Conservation (phyloP, 1,140 invertebrate species). For the Diuraphis noxia region DNA sequence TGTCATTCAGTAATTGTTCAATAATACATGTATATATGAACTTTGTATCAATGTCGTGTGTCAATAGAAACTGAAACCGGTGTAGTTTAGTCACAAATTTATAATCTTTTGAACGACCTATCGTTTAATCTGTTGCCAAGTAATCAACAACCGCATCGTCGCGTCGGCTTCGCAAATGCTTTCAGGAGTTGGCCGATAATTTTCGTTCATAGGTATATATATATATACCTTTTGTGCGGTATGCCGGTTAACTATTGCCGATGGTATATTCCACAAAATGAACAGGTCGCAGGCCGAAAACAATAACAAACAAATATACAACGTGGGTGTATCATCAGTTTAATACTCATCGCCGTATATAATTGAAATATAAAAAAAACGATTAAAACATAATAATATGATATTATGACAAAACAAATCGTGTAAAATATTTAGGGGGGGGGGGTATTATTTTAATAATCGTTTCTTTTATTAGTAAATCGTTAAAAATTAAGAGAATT, state of each 20-base stretch:
- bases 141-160: background rate
- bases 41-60: background rate
- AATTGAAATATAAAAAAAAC: background rate
- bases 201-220: background rate
- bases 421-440: no score
- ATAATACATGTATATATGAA: background rate
- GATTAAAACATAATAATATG: background rate
- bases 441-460: no score
- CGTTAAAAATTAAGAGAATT: background rate
- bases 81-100: background rate
- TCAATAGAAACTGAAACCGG: background rate
- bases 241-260: background rate
- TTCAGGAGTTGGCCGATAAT: background rate
- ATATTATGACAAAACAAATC: background rate
- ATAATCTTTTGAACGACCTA: background rate
- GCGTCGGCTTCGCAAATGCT: background rate
- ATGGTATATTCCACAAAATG: background rate
- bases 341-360: background rate
- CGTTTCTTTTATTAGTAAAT: background rate
- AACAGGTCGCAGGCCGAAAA: background rate
- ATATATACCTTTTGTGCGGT: background rate
- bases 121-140: slow-evolving; percentile 24
- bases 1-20: background rate
- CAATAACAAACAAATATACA: background rate
- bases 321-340: background rate